A percentile compares a stretch with the other conserved stretches of the same genome.
These are phyloP conservation scores for Danio tinwini DNA, from an alignment of 2,797 vertebrate species.

Conservation along the genomic window DNA sequence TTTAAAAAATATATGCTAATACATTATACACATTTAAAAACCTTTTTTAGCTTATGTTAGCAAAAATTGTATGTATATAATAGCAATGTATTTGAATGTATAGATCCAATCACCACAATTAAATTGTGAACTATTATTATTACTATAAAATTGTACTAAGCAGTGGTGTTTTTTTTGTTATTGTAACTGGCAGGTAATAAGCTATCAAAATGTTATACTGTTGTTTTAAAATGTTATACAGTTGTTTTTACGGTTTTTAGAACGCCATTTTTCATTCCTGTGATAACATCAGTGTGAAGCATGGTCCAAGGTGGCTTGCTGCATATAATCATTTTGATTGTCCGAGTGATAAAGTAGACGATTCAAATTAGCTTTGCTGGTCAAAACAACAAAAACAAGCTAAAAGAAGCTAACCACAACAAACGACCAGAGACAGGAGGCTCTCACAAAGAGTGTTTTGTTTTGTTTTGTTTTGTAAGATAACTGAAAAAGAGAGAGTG, in stretches of 20 bases:
- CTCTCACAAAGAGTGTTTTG: not conserved
- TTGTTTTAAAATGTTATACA: not conserved
- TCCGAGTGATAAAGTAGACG: slow-evolving; percentile 22
- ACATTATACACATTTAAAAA: too few relatives aligned
- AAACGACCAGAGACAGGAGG: slow-evolving; percentile 18
- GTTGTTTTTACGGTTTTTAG: not conserved
- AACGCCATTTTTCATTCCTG: not conserved
- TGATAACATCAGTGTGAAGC: not conserved
- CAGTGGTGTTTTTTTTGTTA: not conserved
- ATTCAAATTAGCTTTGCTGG: not conserved
- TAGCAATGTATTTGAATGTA: not conserved
- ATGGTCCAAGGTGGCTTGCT: too few relatives aligned
- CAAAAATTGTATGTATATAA: not conserved
- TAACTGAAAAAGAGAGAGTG: not conserved
- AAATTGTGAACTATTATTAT: not conserved
- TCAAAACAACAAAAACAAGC: slow-evolving; percentile 33
- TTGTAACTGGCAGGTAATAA: not conserved
- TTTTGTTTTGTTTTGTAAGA: too few relatives aligned
- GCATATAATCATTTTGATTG: not conserved
- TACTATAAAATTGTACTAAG: not conserved
- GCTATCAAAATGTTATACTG: not conserved
- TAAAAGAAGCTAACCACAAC: slow-evolving; percentile 14
- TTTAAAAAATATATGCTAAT: too few relatives aligned
- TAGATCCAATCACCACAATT: not conserved
- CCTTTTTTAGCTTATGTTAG: not conserved